Percentiles rank a stretch among this genome's conserved stretches.
These are phyloP conservation scores for Crotophaga sulcirostris DNA, from an alignment of 2,113 vertebrate species.

Conservation along the genomic window DNA sequence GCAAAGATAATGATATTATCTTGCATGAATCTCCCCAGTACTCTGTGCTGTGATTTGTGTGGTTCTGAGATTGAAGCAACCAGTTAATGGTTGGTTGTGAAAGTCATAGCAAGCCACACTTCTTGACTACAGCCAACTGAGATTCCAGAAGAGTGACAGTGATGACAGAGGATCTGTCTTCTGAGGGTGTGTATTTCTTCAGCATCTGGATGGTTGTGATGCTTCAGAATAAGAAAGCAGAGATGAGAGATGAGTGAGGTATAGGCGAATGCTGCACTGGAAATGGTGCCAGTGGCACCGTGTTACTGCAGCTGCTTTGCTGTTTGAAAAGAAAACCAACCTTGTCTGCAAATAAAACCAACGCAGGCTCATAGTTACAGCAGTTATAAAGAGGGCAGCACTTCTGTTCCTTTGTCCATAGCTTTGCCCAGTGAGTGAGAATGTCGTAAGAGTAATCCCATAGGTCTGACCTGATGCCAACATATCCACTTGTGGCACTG, in stretches of 20 bases:
- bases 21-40: not conserved
- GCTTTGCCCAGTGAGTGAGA: not conserved
- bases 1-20: not conserved
- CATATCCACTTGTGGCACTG: not conserved
- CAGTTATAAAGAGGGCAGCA: not conserved
- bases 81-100: not conserved
- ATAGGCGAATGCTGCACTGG: no score
- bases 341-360: not conserved
- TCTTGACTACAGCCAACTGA: not conserved
- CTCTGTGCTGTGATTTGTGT: no score
- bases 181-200: not conserved
- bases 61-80: not conserved
- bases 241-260: not conserved
- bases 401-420: not conserved
- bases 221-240: not conserved
- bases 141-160: not conserved
- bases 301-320: not conserved
- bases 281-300: not conserved
- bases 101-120: not conserved
- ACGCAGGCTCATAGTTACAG: not conserved
- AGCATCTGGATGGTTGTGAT: not conserved
- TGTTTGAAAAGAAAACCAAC: not conserved
- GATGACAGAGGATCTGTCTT: rapidly evolving
- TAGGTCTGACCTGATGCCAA: not conserved
- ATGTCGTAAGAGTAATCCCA: rapidly evolving